Evolutionary conservation across 2,888 invertebrate genomes (phyloP).

Genomic region (Pteria penguin): DNA sequence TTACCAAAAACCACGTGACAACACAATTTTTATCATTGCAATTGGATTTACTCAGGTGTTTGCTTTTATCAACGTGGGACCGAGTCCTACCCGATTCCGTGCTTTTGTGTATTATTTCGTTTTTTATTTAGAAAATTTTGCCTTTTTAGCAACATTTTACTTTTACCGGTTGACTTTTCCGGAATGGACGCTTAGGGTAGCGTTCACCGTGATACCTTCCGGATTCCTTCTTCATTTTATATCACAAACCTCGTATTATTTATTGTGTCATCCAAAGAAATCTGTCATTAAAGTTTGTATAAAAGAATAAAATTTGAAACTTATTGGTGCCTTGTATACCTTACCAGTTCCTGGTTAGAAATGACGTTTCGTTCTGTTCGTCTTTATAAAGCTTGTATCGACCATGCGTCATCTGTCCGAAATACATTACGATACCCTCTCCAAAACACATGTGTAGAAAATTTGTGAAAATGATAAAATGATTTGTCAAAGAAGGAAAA

Average conservation of each 20-base stretch:
- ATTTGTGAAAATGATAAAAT: no score
- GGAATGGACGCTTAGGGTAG: background rate
- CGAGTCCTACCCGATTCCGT: constrained; percentile 2
- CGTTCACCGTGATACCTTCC: background rate
- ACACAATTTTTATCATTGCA: constrained; percentile 2
- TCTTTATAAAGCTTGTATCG: no score
- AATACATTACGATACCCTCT: no score
- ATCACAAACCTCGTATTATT: background rate
- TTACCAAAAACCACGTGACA: background rate
- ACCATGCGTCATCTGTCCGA: no score
- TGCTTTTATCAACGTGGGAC: constrained; percentile 21
- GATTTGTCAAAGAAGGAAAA: no score
- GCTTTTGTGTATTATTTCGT: constrained; percentile 2
- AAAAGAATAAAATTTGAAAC: no score
- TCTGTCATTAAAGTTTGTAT: no score
- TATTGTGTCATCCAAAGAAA: constrained; percentile 4
- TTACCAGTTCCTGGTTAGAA: no score
- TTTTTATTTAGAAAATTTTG: constrained; percentile 16
- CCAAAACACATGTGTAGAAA: no score
- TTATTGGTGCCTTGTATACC: no score
- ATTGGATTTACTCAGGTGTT: constrained; percentile 25
- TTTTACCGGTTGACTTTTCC: background rate
- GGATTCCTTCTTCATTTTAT: background rate
- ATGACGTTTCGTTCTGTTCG: no score
- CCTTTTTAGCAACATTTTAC: background rate